A percentile compares a stretch with the other conserved stretches of the same genome.
Evolutionary conservation across 2,797 vertebrate species (phyloP).

Genomic region (Pampus argenteus): DNA sequence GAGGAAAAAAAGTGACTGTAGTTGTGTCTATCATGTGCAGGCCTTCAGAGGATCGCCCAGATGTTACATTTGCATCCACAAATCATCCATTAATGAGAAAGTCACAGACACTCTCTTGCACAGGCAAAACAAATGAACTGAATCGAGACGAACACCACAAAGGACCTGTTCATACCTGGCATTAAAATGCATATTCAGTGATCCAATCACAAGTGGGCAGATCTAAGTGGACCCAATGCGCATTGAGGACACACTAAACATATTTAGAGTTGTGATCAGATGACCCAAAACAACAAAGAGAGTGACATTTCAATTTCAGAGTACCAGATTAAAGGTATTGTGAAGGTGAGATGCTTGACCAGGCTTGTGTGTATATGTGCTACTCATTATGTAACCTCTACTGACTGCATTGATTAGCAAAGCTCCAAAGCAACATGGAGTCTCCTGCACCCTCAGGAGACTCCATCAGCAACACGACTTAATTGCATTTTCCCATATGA

Average conservation of each 20-base stretch:
- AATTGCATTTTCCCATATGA: conserved; percentile 8
- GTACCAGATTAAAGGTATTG: neutral
- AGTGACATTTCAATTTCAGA: neutral
- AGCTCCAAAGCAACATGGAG: conserved; percentile 15
- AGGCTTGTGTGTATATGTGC: conserved; percentile 23
- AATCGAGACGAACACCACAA: neutral
- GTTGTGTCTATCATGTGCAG: neutral
- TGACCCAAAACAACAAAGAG: too few relatives aligned
- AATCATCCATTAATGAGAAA: neutral
- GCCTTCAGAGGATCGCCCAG: neutral
- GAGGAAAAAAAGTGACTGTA: neutral
- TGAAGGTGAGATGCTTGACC: conserved; percentile 1
- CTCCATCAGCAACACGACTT: conserved; percentile 14
- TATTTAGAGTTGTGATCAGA: too few relatives aligned
- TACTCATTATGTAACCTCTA: conserved; percentile 46
- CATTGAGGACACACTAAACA: too few relatives aligned
- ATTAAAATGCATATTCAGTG: too few relatives aligned
- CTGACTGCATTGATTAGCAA: conserved; percentile 49
- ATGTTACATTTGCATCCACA: neutral
- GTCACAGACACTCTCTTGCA: neutral
- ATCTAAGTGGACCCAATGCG: too few relatives aligned
- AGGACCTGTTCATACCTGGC: too few relatives aligned
- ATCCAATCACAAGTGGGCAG: too few relatives aligned
- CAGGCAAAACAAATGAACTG: neutral
- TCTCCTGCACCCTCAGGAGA: conserved; percentile 9